Percentiles rank a stretch among this genome's conserved stretches.
Evolutionary conservation across 2,888 invertebrate species (phyloP).

Genomic region (Parascotia fuliginaria): DNA sequence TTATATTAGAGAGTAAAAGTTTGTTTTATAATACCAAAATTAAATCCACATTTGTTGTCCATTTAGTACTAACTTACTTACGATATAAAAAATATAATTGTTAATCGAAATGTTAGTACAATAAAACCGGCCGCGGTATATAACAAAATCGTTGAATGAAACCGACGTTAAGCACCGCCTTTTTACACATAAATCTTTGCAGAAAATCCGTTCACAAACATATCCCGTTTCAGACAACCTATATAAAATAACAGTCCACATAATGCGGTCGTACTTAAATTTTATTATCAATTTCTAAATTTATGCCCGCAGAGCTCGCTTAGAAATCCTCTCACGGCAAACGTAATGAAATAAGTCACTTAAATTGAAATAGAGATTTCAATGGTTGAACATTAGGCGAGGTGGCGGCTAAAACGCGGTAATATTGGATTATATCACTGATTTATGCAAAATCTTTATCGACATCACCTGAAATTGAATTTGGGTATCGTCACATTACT

Average conservation of each 20-base stretch:
- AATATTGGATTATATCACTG: slow-evolving; percentile 83
- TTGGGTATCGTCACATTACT: slow-evolving; percentile 72
- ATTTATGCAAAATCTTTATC: slow-evolving; percentile 85
- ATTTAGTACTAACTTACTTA: no score
- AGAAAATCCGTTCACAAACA: slow-evolving; percentile 10
- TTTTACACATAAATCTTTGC: slow-evolving; percentile 7
- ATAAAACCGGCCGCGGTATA: not conserved
- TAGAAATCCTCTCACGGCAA: slow-evolving; percentile 60
- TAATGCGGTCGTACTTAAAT: slow-evolving; percentile 71
- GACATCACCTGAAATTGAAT: slow-evolving; percentile 80
- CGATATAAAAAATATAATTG: no score
- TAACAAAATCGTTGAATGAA: not conserved
- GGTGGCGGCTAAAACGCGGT: slow-evolving; percentile 71
- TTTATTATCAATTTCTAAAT: slow-evolving; percentile 81
- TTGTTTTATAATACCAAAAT: no score
- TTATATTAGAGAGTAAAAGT: no score
- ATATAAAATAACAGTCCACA: slow-evolving; percentile 62
- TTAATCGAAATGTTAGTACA: not conserved
- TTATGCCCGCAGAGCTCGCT: slow-evolving; percentile 69
- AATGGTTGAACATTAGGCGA: slow-evolving; percentile 78
- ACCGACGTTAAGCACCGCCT: slow-evolving; percentile 1
- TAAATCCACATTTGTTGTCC: no score
- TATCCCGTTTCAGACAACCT: slow-evolving; percentile 8
- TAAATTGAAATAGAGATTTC: slow-evolving; percentile 83
- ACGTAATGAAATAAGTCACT: slow-evolving; percentile 83